Conservation (phyloP, 2,113 vertebrate genomes). For the Hassar affinis region DNA sequence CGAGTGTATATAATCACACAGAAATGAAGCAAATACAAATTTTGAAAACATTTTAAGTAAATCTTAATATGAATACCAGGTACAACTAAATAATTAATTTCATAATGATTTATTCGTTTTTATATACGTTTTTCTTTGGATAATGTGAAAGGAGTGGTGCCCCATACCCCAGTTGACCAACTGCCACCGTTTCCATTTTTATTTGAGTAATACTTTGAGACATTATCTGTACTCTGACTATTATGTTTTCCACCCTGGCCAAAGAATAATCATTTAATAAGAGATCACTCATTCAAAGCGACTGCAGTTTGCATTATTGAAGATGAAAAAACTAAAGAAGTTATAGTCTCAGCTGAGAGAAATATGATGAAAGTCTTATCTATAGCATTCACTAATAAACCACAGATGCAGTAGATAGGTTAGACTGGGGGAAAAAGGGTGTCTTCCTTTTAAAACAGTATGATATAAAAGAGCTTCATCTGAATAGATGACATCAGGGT, state of each 20-base stretch:
- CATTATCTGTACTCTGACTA: not conserved
- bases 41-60: too few species aligned
- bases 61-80: too few species aligned
- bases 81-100: too few species aligned
- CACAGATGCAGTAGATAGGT: not conserved
- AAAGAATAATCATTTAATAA: not conserved
- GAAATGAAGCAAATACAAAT: too few species aligned
- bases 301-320: not conserved
- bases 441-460: conserved; percentile 10
- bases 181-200: not conserved
- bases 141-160: too few species aligned
- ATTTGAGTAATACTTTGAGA: not conserved
- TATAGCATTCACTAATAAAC: not conserved
- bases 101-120: too few species aligned
- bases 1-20: too few species aligned
- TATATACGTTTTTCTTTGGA: too few species aligned
- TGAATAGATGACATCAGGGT: conserved; percentile 51
- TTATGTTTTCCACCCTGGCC: not conserved
- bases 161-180: too few species aligned
- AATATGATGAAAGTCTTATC: not conserved
- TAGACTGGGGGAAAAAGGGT: not conserved
- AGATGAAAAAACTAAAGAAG: conserved; percentile 4
- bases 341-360: not conserved
- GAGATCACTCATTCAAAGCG: not conserved
- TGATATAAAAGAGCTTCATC: not conserved